Conservation (phyloP, 37 sponge, comb jelly and placozoan genomes). For the Oscarella lobularis region DNA sequence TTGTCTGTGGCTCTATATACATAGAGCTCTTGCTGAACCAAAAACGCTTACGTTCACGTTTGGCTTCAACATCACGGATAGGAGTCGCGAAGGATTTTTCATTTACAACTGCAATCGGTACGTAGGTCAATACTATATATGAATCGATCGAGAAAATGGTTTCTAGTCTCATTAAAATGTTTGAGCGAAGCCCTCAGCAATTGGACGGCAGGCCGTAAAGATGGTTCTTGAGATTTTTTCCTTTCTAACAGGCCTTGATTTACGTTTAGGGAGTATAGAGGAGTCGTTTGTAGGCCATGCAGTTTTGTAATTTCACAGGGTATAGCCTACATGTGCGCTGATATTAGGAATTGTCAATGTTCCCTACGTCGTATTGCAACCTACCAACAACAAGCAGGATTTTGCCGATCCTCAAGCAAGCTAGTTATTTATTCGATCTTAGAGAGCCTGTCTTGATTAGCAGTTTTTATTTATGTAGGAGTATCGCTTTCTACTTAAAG, state of each 20-base stretch:
- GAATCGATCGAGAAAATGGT: no score
- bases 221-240: no score
- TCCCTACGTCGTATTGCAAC: conserved; percentile 25
- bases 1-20: no score
- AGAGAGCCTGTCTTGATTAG: not conserved
- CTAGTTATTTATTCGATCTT: not conserved
- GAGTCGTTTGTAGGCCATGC: not conserved
- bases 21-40: conserved; percentile 7
- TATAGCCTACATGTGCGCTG: conserved; percentile 2
- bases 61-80: conserved; percentile 22
- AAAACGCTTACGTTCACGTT: conserved; percentile 25
- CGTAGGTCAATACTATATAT: no score
- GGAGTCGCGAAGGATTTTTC: conserved; percentile 20
- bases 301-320: not conserved
- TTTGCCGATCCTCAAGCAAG: conserved; percentile 39
- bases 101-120: conserved; percentile 33
- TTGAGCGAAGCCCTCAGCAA: conserved; percentile 15
- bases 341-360: conserved; percentile 22
- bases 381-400: conserved; percentile 37
- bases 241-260: no score
- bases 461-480: conserved; percentile 5
- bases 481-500: conserved; percentile 16
- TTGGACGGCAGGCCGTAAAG: not conserved
- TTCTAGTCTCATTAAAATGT: conserved; percentile 28
- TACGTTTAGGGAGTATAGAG: no score